Conservation (phyloP, 2,113 vertebrate genomes). For the Otolemur garnettii region DNA sequence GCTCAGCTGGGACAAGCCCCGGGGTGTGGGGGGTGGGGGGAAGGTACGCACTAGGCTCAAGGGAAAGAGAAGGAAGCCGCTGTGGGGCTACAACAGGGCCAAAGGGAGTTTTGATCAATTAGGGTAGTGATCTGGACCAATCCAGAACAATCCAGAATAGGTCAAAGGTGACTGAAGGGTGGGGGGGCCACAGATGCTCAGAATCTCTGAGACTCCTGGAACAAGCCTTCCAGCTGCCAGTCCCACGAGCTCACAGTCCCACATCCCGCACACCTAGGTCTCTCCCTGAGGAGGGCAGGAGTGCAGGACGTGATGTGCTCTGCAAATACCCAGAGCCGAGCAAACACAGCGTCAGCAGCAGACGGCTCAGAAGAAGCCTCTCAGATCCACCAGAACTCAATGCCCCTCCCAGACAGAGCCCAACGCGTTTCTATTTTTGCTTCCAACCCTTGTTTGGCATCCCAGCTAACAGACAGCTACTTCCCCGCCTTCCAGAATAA, state of each 20-base stretch:
- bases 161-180: background rate
- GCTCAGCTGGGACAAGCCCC: slow-evolving; percentile 53
- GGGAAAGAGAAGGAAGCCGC: background rate
- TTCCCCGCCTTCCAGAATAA: slow-evolving; percentile 61
- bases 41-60: background rate
- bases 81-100: background rate
- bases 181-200: accelerated
- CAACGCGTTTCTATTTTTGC: slow-evolving; percentile 74
- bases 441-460: slow-evolving; percentile 81
- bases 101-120: background rate
- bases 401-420: slow-evolving; percentile 74
- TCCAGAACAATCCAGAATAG: background rate
- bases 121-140: background rate
- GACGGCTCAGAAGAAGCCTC: slow-evolving; percentile 65
- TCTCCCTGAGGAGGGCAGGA: slow-evolving; percentile 46
- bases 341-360: slow-evolving; percentile 66
- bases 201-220: background rate
- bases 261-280: background rate
- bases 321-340: slow-evolving; percentile 68
- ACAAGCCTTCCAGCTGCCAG: background rate
- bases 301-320: slow-evolving; percentile 52
- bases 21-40: background rate
- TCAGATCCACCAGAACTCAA: slow-evolving; percentile 53
- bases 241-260: background rate
- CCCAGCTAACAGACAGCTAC: slow-evolving; percentile 55